Conservation (phyloP, 2,797 vertebrate species). For the Lophotriccus pileatus region DNA sequence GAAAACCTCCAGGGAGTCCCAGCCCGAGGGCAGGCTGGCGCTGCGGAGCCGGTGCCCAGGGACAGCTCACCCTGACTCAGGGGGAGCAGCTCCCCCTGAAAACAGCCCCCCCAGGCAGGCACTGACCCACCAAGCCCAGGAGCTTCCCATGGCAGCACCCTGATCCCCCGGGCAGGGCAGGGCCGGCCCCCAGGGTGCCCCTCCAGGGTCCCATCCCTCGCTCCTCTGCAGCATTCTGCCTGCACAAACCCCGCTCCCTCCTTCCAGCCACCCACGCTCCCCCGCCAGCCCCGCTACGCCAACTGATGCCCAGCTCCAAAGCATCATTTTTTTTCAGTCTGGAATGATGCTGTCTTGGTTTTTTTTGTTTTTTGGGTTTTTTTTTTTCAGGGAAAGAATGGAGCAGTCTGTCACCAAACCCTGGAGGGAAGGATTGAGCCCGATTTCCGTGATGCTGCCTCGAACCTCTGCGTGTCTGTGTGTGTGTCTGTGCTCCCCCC, state of each 20-base stretch:
- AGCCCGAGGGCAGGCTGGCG: background rate
- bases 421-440: background rate
- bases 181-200: background rate
- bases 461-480: background rate
- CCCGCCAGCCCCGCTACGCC: background rate
- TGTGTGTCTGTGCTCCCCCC: background rate
- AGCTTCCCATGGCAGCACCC: background rate
- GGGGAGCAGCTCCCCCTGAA: background rate
- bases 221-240: constrained; percentile 41
- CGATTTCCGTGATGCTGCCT: background rate
- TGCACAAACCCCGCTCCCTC: background rate
- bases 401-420: background rate
- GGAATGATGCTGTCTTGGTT: background rate
- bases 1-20: background rate
- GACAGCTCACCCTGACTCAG: accelerated
- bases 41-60: background rate
- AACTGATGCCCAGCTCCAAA: background rate
- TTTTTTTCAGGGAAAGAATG: background rate
- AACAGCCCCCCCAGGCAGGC: background rate
- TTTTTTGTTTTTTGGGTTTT: background rate
- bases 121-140: background rate
- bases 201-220: background rate
- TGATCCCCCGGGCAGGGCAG: accelerated
- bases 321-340: background rate
- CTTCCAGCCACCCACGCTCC: constrained; percentile 2